phyloP scores from a whole-genome alignment of 2,797 vertebrate genomes.

The Bradypodion pumilum region DNA sequence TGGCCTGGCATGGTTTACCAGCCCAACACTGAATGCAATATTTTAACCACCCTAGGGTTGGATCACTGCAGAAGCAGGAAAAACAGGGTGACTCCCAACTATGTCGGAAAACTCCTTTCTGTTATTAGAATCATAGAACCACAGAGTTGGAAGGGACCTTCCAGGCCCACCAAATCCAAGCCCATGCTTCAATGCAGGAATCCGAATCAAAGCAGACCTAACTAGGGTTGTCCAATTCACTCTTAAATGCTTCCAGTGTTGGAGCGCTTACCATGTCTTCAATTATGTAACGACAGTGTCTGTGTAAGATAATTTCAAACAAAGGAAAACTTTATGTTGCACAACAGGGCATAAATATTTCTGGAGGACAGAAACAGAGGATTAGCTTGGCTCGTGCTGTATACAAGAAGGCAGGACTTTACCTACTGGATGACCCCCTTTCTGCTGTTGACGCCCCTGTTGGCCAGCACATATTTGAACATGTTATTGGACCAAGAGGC shows the following conservation, averaged over 20 bases:
- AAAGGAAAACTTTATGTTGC: neutral
- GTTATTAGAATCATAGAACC: no score
- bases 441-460: constrained; percentile 92
- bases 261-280: no score
- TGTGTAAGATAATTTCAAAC: neutral
- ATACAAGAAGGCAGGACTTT: constrained; percentile 88
- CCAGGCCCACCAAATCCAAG: no score
- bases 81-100: neutral
- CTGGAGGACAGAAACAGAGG: constrained; percentile 95
- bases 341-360: constrained; percentile 89
- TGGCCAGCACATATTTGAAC: constrained; percentile 91
- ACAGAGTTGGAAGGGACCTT: no score
- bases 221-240: no score
- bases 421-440: constrained; percentile 94
- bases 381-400: constrained; percentile 88
- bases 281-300: no score
- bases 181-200: no score
- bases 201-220: no score
- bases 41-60: neutral
- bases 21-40: neutral
- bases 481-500: constrained; percentile 88
- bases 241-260: no score
- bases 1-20: neutral
- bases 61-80: no score
- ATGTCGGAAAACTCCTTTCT: neutral